Conservation (phyloP, 2,113 vertebrate genomes). For the Etia nguti region DNA sequence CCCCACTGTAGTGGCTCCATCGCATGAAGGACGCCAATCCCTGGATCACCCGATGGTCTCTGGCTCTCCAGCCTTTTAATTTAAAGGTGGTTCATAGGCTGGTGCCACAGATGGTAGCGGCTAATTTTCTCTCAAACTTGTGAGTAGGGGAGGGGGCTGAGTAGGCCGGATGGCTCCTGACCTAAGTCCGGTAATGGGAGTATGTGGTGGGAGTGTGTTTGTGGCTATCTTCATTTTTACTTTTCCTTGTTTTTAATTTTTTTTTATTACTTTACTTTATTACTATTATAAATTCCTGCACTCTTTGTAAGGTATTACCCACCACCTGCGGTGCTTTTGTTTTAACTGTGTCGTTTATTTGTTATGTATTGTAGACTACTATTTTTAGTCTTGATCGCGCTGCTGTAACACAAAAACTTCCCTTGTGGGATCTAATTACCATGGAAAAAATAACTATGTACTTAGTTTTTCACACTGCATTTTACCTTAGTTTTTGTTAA, state of each 20-base stretch:
- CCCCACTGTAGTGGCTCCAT: too few species aligned
- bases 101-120: too few species aligned
- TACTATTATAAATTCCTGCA: neutral
- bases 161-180: neutral
- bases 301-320: neutral
- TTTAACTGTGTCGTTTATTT: neutral
- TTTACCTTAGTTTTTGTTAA: neutral
- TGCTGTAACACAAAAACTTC: neutral
- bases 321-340: neutral
- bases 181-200: neutral
- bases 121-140: neutral
- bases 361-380: neutral
- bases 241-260: too few species aligned
- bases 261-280: too few species aligned
- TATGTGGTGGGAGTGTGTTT: neutral
- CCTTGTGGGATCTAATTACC: neutral
- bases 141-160: neutral
- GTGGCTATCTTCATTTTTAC: neutral
- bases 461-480: neutral
- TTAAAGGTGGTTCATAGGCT: too few species aligned
- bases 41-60: too few species aligned
- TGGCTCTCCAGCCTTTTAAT: too few species aligned
- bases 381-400: neutral
- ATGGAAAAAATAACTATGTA: neutral
- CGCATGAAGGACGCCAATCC: too few species aligned